Evolutionary conservation across 1,140 invertebrate genomes (phyloP).

Genomic region (Apis dorsata): DNA sequence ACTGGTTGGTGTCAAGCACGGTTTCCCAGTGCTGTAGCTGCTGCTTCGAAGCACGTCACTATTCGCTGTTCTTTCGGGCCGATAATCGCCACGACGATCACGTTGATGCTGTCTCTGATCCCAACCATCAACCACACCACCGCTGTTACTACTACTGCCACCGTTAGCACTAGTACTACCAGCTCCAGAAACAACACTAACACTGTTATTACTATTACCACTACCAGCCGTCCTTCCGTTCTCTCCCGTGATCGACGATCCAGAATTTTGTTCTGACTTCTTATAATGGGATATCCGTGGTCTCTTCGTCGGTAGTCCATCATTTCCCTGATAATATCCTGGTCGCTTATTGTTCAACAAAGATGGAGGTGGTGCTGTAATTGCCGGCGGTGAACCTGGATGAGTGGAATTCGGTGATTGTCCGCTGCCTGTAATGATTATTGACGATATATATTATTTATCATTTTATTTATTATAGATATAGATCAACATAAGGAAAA

Average conservation of each 20-base stretch:
- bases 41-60: slow-evolving; percentile 62
- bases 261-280: slow-evolving; percentile 78
- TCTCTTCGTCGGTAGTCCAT: slow-evolving; percentile 87
- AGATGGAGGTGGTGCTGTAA: slow-evolving; percentile 71
- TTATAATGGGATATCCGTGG: slow-evolving; percentile 90
- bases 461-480: not conserved
- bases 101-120: slow-evolving; percentile 63
- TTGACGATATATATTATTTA: too few relatives aligned
- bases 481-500: not conserved
- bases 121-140: slow-evolving; percentile 58
- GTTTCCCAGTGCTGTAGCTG: slow-evolving; percentile 44
- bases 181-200: slow-evolving; percentile 34
- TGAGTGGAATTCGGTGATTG: slow-evolving; percentile 87
- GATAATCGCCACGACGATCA: slow-evolving; percentile 62
- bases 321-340: slow-evolving; percentile 82
- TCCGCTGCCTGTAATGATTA: slow-evolving; percentile 77
- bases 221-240: slow-evolving; percentile 72
- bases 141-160: slow-evolving; percentile 57
- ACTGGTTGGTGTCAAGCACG: slow-evolving; percentile 64
- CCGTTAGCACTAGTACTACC: slow-evolving; percentile 61
- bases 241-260: slow-evolving; percentile 62
- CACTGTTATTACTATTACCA: slow-evolving; percentile 64
- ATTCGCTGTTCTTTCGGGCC: slow-evolving; percentile 68
- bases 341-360: slow-evolving; percentile 79
- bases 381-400: slow-evolving; percentile 83